Evolutionary conservation across 2,797 vertebrate species (phyloP).

Genomic region (Tragelaphus oryx): DNA sequence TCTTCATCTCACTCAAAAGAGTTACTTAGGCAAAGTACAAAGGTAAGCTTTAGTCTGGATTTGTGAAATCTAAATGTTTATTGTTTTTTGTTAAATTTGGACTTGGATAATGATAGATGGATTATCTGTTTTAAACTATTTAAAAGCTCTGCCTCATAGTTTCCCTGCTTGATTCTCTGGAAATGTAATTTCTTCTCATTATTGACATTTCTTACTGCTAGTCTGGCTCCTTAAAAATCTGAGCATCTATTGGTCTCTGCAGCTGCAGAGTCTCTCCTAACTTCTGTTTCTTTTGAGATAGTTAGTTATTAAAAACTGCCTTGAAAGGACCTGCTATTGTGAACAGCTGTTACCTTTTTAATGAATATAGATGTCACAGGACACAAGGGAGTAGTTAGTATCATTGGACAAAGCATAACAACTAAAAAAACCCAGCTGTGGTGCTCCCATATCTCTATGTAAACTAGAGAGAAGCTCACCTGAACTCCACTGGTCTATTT

Average conservation of each 20-base stretch:
- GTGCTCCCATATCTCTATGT: neutral
- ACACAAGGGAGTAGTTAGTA: neutral
- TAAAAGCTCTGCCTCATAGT: neutral
- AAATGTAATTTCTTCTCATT: neutral
- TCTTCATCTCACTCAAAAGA: neutral
- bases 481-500: neutral
- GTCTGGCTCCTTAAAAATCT: neutral
- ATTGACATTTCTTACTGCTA: neutral
- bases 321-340: neutral
- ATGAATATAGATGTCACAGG: neutral
- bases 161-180: neutral
- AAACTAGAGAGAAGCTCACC: neutral
- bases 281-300: neutral
- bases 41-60: neutral
- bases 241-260: neutral
- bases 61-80: neutral
- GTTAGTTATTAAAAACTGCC: neutral
- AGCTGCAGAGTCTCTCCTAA: neutral
- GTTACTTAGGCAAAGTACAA: neutral
- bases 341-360: neutral
- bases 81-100: neutral
- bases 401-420: neutral
- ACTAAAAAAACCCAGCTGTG: neutral
- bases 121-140: neutral
- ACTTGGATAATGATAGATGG: neutral